Base-by-base conservation (phyloP, 2,888 invertebrate species). In the Mythimna albipuncta region DNA sequence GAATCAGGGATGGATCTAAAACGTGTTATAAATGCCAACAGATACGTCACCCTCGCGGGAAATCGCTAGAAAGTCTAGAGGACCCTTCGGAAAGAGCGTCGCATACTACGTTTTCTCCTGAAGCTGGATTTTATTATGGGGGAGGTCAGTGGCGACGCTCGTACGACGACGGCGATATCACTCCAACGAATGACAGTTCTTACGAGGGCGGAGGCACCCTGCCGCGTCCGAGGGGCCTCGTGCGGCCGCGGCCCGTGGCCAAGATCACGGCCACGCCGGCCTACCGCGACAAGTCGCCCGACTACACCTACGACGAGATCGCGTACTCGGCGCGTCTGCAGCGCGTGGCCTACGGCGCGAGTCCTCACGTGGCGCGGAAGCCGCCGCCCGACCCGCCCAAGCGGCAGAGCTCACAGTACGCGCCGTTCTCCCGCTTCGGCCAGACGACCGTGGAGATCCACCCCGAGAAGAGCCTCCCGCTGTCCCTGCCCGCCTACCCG, bases 141-240 rank as follows among this genome's bases (percentile, higher is more conserved):
- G 96, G 96, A 61, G 96, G 96, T 0, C 96, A 97, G 81, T 98
- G 98, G 98, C 97, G 98, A 88, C 97, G 98, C 86, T 98, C 98
- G 79, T 98, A 98, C 91, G 98, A 99, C 92, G 99, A 99, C 90
- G 99, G 99, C 26, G 99, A 99, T 92, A 98, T 99, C 81, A 99
- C 99, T 50, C 96, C 96, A 19, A 99, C 99, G 63, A 99, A 99
- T 90, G 98, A 99, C 82, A 91, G 92, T 76, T 92, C 93, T 0
- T 96, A 96, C 86, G 98, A 98, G 86, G 98, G 98, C 0, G 98
- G 98, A 2, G 98, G 99, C 10, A 99, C 99, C 0, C 93, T 99
- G 77, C 99, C 99, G 0, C 97, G 99, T 70, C 99, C 98, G 6
- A 96, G 98, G 81, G 98, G 98, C 1, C 95, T 98, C 19, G 98